phyloP scores from a whole-genome alignment of 2,888 invertebrate species.

The Chironomus riparius region DNA sequence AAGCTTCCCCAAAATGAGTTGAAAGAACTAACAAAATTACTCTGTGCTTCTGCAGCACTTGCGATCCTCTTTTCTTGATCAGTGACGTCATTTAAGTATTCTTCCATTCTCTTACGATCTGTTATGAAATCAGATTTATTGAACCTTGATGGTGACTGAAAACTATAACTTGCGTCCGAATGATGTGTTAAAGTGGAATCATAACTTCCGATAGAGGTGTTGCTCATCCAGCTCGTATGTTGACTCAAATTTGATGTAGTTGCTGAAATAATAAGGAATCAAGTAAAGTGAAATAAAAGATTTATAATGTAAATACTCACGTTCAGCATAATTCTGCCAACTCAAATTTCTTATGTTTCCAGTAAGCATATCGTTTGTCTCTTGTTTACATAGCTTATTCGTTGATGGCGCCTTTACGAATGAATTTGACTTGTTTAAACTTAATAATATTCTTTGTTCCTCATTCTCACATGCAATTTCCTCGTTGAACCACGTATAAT shows the following conservation, averaged over 20 bases:
- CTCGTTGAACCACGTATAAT: constrained; percentile 38
- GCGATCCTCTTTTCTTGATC: constrained; percentile 32
- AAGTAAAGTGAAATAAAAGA: background rate
- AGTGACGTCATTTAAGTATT: constrained; percentile 41
- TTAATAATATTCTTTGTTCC: constrained; percentile 46
- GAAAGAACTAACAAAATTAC: constrained; percentile 31
- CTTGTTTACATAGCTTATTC: background rate
- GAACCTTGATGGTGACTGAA: background rate
- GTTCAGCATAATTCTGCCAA: constrained; percentile 4
- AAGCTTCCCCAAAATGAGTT: constrained; percentile 43
- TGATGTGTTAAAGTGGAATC: background rate
- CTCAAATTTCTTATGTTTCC: constrained; percentile 13
- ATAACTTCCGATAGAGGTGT: background rate
- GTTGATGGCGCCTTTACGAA: background rate
- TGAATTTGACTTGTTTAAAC: background rate
- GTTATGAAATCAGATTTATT: constrained; percentile 41
- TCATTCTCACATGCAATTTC: constrained; percentile 44
- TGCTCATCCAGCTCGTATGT: background rate
- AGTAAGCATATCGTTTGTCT: background rate
- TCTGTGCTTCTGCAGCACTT: constrained; percentile 12
- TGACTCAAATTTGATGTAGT: background rate
- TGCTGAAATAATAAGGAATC: background rate
- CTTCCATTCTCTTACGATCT: constrained; percentile 43
- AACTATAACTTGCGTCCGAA: background rate
- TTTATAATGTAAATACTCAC: background rate